These are phyloP conservation scores for Nephrotoma flavescens DNA, from an alignment of 2,888 invertebrate genomes.

Conservation along the genomic window DNA sequence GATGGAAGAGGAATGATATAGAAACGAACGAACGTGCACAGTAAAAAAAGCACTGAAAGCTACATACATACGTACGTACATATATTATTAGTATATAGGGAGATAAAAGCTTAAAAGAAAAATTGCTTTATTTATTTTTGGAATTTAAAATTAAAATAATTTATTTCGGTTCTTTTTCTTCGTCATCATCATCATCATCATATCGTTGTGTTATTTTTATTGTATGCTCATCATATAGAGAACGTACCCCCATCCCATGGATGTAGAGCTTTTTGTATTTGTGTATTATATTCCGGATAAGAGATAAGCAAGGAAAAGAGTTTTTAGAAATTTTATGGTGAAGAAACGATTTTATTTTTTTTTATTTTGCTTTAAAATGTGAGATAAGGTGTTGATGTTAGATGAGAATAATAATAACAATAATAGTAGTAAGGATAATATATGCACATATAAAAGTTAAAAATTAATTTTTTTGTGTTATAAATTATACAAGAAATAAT, in stretches of 20 bases:
- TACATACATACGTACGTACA: not conserved
- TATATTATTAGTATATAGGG: not conserved
- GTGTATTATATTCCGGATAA: not conserved
- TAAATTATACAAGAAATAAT: not conserved
- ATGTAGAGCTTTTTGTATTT: not conserved
- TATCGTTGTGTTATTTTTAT: not conserved
- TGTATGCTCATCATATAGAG: not conserved
- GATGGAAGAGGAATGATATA: not conserved
- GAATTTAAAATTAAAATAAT: not conserved
- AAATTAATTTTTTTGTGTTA: not conserved
- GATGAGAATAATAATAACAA: not conserved
- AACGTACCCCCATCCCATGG: too few species aligned
- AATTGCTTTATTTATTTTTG: not conserved
- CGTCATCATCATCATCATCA: not conserved
- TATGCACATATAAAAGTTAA: not conserved
- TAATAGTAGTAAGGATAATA: not conserved
- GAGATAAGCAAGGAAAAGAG: not conserved
- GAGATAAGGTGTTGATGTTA: not conserved
- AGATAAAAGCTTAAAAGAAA: not conserved
- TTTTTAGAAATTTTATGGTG: not conserved
- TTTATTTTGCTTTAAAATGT: not conserved
- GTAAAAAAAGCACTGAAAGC: not conserved
- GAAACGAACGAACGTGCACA: not conserved
- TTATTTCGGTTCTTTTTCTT: not conserved
- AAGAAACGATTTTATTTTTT: not conserved